Evolutionary conservation across 2,797 vertebrate species (phyloP).

Genomic region (Chaetodon trifasciatus): DNA sequence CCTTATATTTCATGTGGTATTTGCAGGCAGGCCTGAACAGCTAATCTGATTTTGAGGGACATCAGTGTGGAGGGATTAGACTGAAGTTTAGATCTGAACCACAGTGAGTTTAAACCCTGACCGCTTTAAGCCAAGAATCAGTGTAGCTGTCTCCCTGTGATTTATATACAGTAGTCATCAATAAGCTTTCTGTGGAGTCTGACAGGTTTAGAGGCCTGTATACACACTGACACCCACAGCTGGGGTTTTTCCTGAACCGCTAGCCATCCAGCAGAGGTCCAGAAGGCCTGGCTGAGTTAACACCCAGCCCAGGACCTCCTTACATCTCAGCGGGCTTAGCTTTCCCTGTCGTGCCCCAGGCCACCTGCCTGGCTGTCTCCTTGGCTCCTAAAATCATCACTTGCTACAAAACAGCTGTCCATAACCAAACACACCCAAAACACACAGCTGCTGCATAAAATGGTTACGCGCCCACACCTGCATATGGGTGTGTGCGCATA

Average conservation of each 20-base stretch:
- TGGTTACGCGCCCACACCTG: slow-evolving; percentile 49
- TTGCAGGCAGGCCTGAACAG: not conserved
- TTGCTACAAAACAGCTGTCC: slow-evolving; percentile 80
- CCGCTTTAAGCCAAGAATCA: not conserved
- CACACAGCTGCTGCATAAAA: slow-evolving; percentile 73
- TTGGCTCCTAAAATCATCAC: slow-evolving; percentile 77
- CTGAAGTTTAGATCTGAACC: slow-evolving; percentile 11
- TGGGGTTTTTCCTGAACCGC: slow-evolving; percentile 40
- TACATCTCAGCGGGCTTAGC: slow-evolving; percentile 49
- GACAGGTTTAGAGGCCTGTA: slow-evolving; percentile 40
- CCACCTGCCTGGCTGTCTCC: slow-evolving; percentile 56
- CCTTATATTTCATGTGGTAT: not conserved
- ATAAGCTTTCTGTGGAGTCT: slow-evolving; percentile 32
- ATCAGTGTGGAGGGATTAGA: slow-evolving; percentile 5
- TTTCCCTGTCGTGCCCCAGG: slow-evolving; percentile 43
- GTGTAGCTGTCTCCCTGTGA: slow-evolving; percentile 34
- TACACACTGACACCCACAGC: slow-evolving; percentile 62
- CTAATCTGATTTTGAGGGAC: slow-evolving; percentile 18
- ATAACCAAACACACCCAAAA: slow-evolving; percentile 70
- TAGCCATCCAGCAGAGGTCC: slow-evolving; percentile 41
- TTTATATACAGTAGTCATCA: slow-evolving; percentile 43
- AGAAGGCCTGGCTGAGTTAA: slow-evolving; percentile 49
- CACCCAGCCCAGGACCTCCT: slow-evolving; percentile 47
- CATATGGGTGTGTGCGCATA: slow-evolving; percentile 29
- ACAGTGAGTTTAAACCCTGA: not conserved